Percentiles rank a stretch among this genome's conserved stretches.
Conservation (phyloP, 2,797 vertebrate genomes). For the Cyprinodon diabolis region DNA sequence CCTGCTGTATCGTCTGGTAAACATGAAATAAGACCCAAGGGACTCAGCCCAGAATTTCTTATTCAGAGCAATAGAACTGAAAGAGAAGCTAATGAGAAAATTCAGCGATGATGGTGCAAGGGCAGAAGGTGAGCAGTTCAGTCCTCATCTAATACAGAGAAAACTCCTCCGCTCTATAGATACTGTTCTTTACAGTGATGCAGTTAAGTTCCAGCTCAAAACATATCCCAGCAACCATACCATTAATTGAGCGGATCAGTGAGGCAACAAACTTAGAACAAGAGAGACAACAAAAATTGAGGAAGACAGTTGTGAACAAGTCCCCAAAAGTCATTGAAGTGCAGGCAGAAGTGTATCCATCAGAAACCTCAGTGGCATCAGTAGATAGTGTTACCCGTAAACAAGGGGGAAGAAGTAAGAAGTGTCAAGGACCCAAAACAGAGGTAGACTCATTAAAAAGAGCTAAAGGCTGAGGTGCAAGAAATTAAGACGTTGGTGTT, state of each 20-base stretch:
- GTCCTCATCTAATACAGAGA: background rate
- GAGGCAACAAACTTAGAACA: conserved; percentile 1
- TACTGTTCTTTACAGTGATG: conserved; percentile 1
- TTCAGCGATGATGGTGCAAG: background rate
- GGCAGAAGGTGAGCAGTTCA: background rate
- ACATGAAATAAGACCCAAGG: background rate
- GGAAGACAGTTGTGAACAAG: background rate
- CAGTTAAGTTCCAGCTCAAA: background rate
- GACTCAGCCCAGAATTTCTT: too few species aligned
- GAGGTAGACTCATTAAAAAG: background rate
- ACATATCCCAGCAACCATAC: background rate
- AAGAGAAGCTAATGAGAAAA: background rate
- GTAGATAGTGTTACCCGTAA: background rate
- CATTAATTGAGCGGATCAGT: background rate
- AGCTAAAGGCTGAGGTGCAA: background rate
- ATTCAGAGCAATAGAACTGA: too few species aligned
- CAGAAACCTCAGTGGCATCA: too few species aligned
- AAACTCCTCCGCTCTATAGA: background rate
- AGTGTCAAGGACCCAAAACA: background rate
- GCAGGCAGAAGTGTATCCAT: too few species aligned
- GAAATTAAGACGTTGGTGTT: background rate
- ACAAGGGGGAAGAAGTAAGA: background rate
- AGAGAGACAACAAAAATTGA: background rate
- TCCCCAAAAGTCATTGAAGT: background rate
- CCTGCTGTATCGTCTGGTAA: too few species aligned